Conservation (phyloP, 2,797 vertebrate species). For the Buceros bicornis region DNA sequence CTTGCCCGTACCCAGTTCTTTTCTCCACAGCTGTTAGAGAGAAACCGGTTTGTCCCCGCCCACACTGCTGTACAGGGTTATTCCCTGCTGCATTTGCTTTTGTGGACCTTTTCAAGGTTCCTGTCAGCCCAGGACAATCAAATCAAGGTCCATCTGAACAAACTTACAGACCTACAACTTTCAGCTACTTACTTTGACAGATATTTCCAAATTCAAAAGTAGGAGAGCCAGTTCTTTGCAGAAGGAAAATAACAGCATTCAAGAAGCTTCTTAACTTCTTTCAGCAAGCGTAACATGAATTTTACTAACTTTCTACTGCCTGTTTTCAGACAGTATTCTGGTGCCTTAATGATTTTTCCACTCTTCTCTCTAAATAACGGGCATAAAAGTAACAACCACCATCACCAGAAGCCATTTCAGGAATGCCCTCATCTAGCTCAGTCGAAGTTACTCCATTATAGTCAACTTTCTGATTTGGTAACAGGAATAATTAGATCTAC, state of each 20-base stretch:
- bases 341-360: not conserved
- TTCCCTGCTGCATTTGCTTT: not conserved
- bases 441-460: not conserved
- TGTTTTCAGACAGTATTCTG: not conserved
- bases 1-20: not conserved
- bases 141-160: not conserved
- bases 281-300: not conserved
- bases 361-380: not conserved
- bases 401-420: not conserved
- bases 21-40: not conserved
- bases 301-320: not conserved
- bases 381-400: not conserved
- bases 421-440: not conserved
- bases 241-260: not conserved
- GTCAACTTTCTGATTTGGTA: not conserved
- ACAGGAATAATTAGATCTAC: not conserved
- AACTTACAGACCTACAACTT: not conserved
- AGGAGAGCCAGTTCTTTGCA: not conserved
- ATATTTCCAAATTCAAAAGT: not conserved
- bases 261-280: not conserved
- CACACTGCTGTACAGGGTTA: rapidly evolving
- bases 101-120: not conserved
- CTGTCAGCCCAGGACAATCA: not conserved
- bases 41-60: not conserved
- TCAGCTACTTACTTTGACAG: not conserved